Evolutionary conservation across 1,140 invertebrate genomes (phyloP).

Genomic region (Stegodyphus mimosarum): DNA sequence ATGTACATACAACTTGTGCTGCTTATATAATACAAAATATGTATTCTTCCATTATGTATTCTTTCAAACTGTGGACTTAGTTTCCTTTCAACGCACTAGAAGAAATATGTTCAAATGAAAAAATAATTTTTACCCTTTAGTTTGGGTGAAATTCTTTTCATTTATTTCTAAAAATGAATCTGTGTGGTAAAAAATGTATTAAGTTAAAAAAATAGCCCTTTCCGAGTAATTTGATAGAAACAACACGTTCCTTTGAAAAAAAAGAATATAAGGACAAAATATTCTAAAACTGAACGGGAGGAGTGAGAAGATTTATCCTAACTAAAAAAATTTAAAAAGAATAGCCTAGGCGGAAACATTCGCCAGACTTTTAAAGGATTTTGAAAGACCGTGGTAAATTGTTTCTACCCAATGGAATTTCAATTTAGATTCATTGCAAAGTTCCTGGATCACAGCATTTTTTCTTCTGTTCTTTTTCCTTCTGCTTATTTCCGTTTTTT

Average conservation of each 20-base stretch:
- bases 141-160: no score
- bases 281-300: background rate
- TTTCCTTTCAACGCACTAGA: no score
- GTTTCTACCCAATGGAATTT: conserved; percentile 56
- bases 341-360: conserved; percentile 15
- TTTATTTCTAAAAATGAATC: no score
- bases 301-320: background rate
- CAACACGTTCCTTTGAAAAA: background rate
- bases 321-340: background rate
- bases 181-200: no score
- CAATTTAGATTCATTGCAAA: conserved; percentile 53
- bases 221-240: conserved; percentile 26
- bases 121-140: no score
- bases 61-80: no score
- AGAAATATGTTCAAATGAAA: no score
- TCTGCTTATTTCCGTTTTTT: background rate
- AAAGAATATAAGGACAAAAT: conserved; percentile 6
- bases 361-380: conserved; percentile 44
- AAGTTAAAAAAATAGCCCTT: conserved; percentile 1
- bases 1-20: no score
- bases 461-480: background rate
- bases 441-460: background rate
- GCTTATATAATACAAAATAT: no score
- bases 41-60: no score
- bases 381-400: conserved; percentile 45